Evolutionary conservation across 2,113 vertebrate species (phyloP).

Genomic region (Poeciliopsis occidentalis): DNA sequence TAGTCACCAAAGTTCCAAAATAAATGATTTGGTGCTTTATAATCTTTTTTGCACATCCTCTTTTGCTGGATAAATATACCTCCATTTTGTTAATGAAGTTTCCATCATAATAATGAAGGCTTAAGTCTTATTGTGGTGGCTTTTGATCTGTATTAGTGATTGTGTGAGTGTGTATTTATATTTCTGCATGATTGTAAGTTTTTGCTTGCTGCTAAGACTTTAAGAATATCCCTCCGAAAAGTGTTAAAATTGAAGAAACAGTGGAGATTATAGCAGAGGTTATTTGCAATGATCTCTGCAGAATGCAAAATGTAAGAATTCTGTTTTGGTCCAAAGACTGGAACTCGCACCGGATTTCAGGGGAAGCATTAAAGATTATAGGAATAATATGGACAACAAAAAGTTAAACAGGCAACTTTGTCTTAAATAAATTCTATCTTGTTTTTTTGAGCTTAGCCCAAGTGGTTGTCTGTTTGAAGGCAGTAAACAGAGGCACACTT

Average conservation of each 20-base stretch:
- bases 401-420: not conserved
- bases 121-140: conserved; percentile 25
- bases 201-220: not conserved
- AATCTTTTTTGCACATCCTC: conserved; percentile 47
- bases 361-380: not conserved
- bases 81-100: conserved; percentile 64
- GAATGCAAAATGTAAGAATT: not conserved
- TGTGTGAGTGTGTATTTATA: not conserved
- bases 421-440: conserved; percentile 1
- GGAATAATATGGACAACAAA: not conserved
- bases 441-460: conserved; percentile 26
- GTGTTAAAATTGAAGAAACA: not conserved
- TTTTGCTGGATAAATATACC: conserved; percentile 44
- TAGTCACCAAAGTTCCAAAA: conserved; percentile 14
- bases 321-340: not conserved
- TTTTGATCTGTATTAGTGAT: not conserved
- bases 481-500: conserved; percentile 58
- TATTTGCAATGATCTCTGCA: no score
- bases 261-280: no score
- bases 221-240: not conserved
- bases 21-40: conserved; percentile 54
- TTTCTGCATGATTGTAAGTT: not conserved
- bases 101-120: conserved; percentile 64
- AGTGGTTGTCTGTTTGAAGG: conserved; percentile 44
- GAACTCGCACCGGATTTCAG: no score